Evolutionary conservation across 2,797 vertebrate species (phyloP), one percentile per base, ranked within the genome.

Genomic region (Leuciscus waleckii): DNA sequence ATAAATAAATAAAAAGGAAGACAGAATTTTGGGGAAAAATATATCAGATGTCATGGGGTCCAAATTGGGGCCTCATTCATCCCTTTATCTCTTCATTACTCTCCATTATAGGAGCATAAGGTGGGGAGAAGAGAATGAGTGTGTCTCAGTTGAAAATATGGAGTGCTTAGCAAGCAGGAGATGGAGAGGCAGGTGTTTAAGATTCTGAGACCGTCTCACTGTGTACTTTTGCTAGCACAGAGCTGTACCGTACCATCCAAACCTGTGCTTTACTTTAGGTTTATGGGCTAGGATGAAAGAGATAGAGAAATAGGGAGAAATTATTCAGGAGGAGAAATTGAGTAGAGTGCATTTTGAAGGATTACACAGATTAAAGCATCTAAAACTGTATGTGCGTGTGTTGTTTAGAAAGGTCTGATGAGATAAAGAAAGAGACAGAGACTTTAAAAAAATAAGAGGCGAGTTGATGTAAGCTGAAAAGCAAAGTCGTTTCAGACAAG

Each of bases 321-420:
- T 39, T 75, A 61, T 84, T 75, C 67, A 37, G 65, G 32, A 35
- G 29, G 35, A 58, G 7, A 81, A 78, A 61, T 35, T 73, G 17
- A 82, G 67, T 51, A 32, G 8, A 63, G 58, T 82, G 74, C 68
- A 75, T 81, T 87, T 87, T 79, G 79, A 26, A 79, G 88, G 88
- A 89, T 89, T 89, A 89, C 84, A 77, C 82, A 87, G 88, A 86
- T 89, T 87, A 87, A 86, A 82, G 81, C 63, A 78, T 86, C 32
- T 74, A 49, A 65, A 46, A 70, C 46, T 49, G 63, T 43, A 65
- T 82, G 51, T 87, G 76, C 32, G 39, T 84, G 23, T 71, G 63
- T 69, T 26, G 29, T 49, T 82, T 79, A 49, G 32, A 29, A 39
- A 49, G 29, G 17, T 29, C 17, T 69, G 49, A 85, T 71, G 54